Base-by-base conservation (phyloP, 2,113 vertebrate species). In the Sprattus sprattus region DNA sequence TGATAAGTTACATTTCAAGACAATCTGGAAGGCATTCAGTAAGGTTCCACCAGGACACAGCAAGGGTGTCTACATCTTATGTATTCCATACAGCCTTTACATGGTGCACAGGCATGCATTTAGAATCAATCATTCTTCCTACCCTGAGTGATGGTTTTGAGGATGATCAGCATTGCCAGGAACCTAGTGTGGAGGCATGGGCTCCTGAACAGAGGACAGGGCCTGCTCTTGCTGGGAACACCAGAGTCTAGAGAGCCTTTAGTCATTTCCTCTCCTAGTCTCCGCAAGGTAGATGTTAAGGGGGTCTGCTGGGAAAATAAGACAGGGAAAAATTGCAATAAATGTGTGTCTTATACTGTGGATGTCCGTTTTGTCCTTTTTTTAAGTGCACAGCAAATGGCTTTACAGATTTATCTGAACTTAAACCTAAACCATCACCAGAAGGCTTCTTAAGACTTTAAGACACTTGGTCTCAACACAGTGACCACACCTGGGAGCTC, bases 121-220 rank as follows among this genome's bases (percentile, higher is more conserved):
- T 16, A 11, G 39, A 16, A 39, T 16, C 13, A 39, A 28, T 50
- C 46, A 82, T 50, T 18, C 45, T 54, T 81, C 91, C 90, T 92
- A 98, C 98, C 97, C 96, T 96, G 96, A 85, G 95, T 96, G 87
- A 97, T 90, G 83, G 97, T 98, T 92, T 91, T 95, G 46, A 98
- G 94, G 90, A 97, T 89, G 91, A 98, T 95, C 89, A 99, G 93
- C 81, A 92, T 94, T 85, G 97, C 96, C 83, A 97, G 89, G 87
- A 97, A 93, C 83, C 95, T 94, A 84, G 96, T 88, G 84, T 96
- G 94, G 84, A 96, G 93, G 90, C 57, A 95, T 83, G 94, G 92
- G 85, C 95, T 97, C 89, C 88, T 96, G 89, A 96, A 96, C 85
- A 98, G 95, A 46, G 92, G 87, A 81, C 89, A 92, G 1, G 90